Conservation (phyloP, 35 echinoderm and acorn worm species). For the Nesometra sesokonis region DNA sequence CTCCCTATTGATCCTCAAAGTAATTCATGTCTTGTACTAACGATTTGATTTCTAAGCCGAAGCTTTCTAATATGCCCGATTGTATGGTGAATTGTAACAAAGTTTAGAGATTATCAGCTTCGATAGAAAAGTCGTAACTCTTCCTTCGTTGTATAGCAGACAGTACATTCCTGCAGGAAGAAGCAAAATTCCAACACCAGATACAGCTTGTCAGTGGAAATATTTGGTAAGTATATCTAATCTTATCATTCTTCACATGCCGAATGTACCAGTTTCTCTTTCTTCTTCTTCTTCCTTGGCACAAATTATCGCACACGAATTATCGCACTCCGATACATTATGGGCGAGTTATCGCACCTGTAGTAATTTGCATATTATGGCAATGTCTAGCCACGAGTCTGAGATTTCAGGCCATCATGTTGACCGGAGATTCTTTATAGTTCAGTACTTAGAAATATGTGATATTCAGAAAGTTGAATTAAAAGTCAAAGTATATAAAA, state of each 20-base stretch:
- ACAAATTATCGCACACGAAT: too few species aligned
- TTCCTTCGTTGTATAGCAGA: conserved; percentile 4
- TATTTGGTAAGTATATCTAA: neutral
- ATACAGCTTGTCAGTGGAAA: neutral
- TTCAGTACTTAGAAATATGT: too few species aligned
- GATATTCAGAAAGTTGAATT: too few species aligned
- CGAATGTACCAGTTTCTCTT: neutral
- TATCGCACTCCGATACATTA: too few species aligned
- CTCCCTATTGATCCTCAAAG: conserved; percentile 19
- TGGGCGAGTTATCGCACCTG: too few species aligned
- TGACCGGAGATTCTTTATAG: too few species aligned
- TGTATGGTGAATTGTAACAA: neutral
- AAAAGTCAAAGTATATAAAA: too few species aligned
- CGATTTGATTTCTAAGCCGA: neutral
- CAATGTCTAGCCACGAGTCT: too few species aligned
- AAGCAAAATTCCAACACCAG: conserved; percentile 17
- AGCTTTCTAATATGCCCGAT: conserved; percentile 12
- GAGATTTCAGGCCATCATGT: too few species aligned
- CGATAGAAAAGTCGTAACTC: neutral
- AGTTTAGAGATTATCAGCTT: conserved; percentile 12
- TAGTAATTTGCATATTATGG: too few species aligned
- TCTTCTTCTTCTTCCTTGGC: too few species aligned
- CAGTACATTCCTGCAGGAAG: neutral
- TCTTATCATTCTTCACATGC: neutral
- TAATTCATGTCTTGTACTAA: conserved; percentile 6